Evolutionary conservation across 2,113 vertebrate species (phyloP), one percentile per base, ranked within the genome.

Genomic region (Mobula birostris): DNA sequence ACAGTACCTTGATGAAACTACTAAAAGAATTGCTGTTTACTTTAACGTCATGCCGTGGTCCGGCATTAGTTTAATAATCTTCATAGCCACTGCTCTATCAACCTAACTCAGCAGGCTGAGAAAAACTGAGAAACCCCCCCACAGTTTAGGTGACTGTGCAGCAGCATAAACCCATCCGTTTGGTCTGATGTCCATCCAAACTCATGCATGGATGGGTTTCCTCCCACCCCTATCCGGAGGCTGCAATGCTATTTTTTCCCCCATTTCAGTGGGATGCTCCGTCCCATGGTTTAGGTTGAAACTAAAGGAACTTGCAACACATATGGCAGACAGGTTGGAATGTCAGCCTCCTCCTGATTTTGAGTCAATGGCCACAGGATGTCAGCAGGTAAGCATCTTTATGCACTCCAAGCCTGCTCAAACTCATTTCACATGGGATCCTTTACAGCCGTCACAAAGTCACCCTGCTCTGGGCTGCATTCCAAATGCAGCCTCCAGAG

Each of bases 301-400:
- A 48, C 91, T 93, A 72, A 93, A 5, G 36, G 70, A 93, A 93
- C 40, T 93, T 93, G 72, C 40, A 74, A 72, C 91, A 56, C 91
- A 93, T 93, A 93, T 93, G 91, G 91, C 91, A 93, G 70, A 74
- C 91, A 93, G 91, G 66, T 70, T 93, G 91, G 68, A 93, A 93
- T 74, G 40, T 93, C 91, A 93, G 91, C 68, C 70, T 93, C 91
- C 70, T 56, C 68, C 68, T 40, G 91, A 74, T 76, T 93, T 93
- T 74, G 21, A 93, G 91, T 74, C 91, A 93, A 93, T 56, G 91
- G 91, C 91, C 70, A 93, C 91, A 93, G 68, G 91, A 93, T 93
- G 70, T 93, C 91, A 93, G 91, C 91, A 93, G 91, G 91, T 93
- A 93, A 76, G 70, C 91, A 93, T 93, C 91, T 93, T 93, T 93